A percentile compares a stretch with the other conserved stretches of the same genome.
Evolutionary conservation across 2,888 invertebrate genomes (phyloP).

Genomic region (Troides oblongomaculatus): DNA sequence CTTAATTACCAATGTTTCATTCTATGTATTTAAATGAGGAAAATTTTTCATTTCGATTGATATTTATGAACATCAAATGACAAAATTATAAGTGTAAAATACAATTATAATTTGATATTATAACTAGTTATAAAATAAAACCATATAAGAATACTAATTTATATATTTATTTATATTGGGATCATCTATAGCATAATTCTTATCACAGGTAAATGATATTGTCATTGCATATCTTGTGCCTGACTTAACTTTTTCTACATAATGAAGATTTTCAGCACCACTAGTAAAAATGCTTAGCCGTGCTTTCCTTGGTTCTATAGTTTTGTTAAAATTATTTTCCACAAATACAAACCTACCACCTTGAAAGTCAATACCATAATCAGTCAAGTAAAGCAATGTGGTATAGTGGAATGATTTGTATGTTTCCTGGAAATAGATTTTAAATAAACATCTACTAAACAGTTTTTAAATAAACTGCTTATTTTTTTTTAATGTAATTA

Average conservation of each 20-base stretch:
- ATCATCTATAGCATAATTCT: slow-evolving; percentile 83
- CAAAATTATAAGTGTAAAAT: too few relatives aligned
- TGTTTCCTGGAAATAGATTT: slow-evolving; percentile 82
- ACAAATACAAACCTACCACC: slow-evolving; percentile 92
- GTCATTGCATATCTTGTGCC: slow-evolving; percentile 91
- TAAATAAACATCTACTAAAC: too few relatives aligned
- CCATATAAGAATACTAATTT: slow-evolving; percentile 19
- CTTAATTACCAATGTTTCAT: too few relatives aligned
- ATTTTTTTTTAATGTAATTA: too few relatives aligned
- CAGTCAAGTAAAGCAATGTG: slow-evolving; percentile 88
- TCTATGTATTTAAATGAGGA: too few relatives aligned
- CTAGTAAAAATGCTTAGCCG: slow-evolving; percentile 93
- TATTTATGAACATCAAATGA: too few relatives aligned
- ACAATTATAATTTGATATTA: too few relatives aligned
- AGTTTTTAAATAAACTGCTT: too few relatives aligned
- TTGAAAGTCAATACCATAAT: slow-evolving; percentile 87
- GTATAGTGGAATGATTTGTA: slow-evolving; percentile 94
- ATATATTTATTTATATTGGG: slow-evolving; percentile 54
- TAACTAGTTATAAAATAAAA: not conserved
- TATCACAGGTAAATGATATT: slow-evolving; percentile 92
- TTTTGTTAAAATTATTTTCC: slow-evolving; percentile 83
- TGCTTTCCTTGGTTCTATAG: slow-evolving; percentile 88
- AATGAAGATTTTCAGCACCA: slow-evolving; percentile 91
- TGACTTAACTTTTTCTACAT: slow-evolving; percentile 87
- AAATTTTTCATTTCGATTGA: too few relatives aligned